A percentile compares a stretch with the other conserved stretches of the same genome.
Conservation (phyloP, 2,113 vertebrate species). For the Podiceps cristatus region DNA sequence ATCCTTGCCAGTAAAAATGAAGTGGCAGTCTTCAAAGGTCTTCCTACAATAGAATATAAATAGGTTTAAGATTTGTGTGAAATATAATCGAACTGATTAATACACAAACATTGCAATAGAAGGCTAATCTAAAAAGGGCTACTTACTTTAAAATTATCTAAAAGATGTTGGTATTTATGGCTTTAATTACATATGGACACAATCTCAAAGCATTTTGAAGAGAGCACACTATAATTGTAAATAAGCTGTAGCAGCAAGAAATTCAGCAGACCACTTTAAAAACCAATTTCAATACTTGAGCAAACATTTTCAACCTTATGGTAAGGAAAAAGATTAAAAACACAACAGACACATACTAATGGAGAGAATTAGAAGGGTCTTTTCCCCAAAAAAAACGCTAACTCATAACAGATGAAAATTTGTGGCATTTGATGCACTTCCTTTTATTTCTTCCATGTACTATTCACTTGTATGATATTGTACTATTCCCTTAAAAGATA, state of each 20-base stretch:
- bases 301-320: neutral
- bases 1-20: neutral
- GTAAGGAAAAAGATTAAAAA: neutral
- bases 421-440: neutral
- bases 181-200: neutral
- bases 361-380: neutral
- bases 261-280: neutral
- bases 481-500: neutral
- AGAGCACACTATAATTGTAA: neutral
- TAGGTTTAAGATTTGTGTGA: neutral
- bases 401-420: neutral
- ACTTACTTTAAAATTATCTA: neutral
- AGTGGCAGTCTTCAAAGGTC: neutral
- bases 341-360: neutral
- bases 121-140: neutral
- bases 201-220: neutral
- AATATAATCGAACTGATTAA: neutral
- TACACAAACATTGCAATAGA: neutral
- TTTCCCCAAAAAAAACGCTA: neutral
- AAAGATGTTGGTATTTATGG: neutral
- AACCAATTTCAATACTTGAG: neutral
- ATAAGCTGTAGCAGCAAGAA: neutral
- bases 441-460: neutral
- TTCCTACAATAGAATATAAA: neutral
- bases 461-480: neutral